Evolutionary conservation across 2,888 invertebrate genomes (phyloP).

Genomic region (Vesta saturnalis): DNA sequence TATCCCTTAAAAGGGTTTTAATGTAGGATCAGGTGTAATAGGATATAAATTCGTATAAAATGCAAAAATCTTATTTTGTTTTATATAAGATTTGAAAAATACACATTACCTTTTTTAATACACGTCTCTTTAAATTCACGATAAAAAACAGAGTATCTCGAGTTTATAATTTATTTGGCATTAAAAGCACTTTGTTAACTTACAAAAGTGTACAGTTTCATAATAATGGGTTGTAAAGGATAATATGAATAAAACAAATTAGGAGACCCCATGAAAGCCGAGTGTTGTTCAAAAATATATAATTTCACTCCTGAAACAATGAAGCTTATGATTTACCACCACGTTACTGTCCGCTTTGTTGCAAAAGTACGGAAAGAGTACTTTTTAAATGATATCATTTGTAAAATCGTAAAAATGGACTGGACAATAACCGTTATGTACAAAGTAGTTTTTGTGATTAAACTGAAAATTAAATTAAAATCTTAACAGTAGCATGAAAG

Average conservation of each 20-base stretch:
- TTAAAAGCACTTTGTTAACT: slow-evolving; percentile 31
- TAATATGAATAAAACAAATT: slow-evolving; percentile 36
- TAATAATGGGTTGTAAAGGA: slow-evolving; percentile 34
- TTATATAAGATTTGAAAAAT: slow-evolving; percentile 1
- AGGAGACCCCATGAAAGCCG: slow-evolving; percentile 28
- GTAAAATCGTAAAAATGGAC: slow-evolving; percentile 52
- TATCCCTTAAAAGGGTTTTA: slow-evolving; percentile 13
- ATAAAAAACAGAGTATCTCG: not conserved
- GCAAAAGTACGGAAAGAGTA: slow-evolving; percentile 49
- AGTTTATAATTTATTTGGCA: slow-evolving; percentile 15
- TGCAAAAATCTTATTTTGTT: not conserved
- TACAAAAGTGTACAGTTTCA: slow-evolving; percentile 34
- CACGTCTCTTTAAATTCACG: not conserved
- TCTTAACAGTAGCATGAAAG: no score
- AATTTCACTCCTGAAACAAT: slow-evolving; percentile 52
- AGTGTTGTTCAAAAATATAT: slow-evolving; percentile 44
- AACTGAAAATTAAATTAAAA: no score
- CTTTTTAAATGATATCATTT: slow-evolving; percentile 56
- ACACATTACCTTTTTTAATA: not conserved
- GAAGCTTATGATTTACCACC: slow-evolving; percentile 54
- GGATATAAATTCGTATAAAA: slow-evolving; percentile 2
- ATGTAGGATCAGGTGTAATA: slow-evolving; percentile 17
- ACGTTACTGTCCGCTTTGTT: slow-evolving; percentile 38
- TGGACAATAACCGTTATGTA: no score
- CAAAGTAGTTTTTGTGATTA: no score